Evolutionary conservation across 2,888 invertebrate genomes (phyloP), one percentile per base, ranked within the genome.

Genomic region (Rhagophthalmus giganteus): DNA sequence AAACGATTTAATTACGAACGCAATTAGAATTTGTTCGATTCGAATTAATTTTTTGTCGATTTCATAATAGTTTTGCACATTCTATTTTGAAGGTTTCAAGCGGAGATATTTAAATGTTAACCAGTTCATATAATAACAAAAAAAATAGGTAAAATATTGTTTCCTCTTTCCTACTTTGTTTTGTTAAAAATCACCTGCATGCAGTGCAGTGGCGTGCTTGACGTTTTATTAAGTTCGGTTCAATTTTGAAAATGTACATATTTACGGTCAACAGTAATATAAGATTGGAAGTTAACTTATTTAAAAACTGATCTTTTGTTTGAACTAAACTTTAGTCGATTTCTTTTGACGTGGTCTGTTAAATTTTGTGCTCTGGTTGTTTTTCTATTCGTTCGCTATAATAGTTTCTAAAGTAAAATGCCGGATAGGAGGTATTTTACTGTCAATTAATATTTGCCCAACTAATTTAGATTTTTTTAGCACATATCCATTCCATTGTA

Each of bases 301-400:
- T n/a, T n/a, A n/a, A n/a, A n/a, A n/a, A n/a, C n/a, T 24, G 24
- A 24, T 3, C 12, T 2, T 11, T 32, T 42, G 25, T 34, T 14
- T 24, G 11, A 10, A 9, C 10, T 32, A 38, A 49, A 28, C 33
- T 32, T 25, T 11, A 27, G 24, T 33, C 15, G 41, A 42, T 42
- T 41, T 42, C 42, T 44, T 50, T 39, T 45, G 15, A 24, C 35
- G 32, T 39, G 51, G 45, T 51, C 51, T 45, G 40, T 16, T 51
- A 30, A 46, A 15, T 46, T 45, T 46, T 35, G 39, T 51, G 51
- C 51, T 51, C 51, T 51, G 51, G 27, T 45, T 51, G 25, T 24
- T 39, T 25, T 38, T 34, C 44, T 34, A 33, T 35, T 37, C 10
- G 20, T 16, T 20, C n/a, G n/a, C 25, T 31, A 14, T 35, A 15